phyloP scores from a whole-genome alignment of 1,140 invertebrate genomes.

The Hydropsyche tenuis region DNA sequence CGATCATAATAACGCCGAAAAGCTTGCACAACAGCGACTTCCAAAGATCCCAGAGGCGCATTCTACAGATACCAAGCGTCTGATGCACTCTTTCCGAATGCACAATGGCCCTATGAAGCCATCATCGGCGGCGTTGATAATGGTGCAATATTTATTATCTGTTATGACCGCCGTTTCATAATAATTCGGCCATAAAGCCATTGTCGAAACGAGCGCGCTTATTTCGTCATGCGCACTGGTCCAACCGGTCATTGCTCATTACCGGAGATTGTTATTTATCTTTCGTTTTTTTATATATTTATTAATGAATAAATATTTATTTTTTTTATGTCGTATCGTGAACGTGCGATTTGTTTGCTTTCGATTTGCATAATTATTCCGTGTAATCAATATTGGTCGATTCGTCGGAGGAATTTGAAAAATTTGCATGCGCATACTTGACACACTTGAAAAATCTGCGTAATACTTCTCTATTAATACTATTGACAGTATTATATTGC shows the following conservation, averaged over 20 bases:
- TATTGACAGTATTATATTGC: no score
- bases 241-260: background rate
- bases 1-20: background rate
- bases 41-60: slow-evolving; percentile 4
- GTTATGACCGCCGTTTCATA: slow-evolving; percentile 22
- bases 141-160: slow-evolving; percentile 28
- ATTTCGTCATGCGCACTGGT: slow-evolving; percentile 16
- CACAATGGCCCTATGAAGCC: slow-evolving; percentile 13
- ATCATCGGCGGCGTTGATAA: slow-evolving; percentile 11
- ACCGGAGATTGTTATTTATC: background rate
- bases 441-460: no score
- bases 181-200: slow-evolving; percentile 22
- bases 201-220: background rate
- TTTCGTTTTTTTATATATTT: background rate
- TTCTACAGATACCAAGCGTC: background rate
- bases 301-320: background rate
- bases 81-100: no score
- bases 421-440: no score
- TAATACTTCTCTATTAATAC: no score
- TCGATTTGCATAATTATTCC: background rate
- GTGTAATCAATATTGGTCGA: background rate
- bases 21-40: slow-evolving; percentile 1
- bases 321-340: no score
- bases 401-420: no score
- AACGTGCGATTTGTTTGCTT: background rate